phyloP scores from a whole-genome alignment of 2,888 invertebrate species.

The Stictocephala bisonia region DNA sequence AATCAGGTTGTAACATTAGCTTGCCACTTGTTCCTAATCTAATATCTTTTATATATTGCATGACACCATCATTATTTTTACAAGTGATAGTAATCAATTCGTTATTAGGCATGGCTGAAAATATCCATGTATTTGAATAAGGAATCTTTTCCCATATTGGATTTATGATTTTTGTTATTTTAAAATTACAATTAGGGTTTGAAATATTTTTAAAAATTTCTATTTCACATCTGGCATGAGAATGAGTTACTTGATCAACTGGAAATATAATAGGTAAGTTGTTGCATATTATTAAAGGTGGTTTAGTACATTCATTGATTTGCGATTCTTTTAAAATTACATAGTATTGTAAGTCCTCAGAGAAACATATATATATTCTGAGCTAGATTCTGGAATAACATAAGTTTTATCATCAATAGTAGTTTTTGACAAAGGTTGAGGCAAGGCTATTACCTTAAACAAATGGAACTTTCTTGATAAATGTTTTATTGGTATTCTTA shows the following conservation, averaged over 20 bases:
- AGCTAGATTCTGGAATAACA: background rate
- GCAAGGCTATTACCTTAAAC: slow-evolving; percentile 7
- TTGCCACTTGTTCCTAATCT: background rate
- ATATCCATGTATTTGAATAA: slow-evolving; percentile 3
- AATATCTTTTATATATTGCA: background rate
- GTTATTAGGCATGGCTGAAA: background rate
- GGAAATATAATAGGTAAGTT: background rate
- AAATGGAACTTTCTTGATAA: slow-evolving; percentile 10
- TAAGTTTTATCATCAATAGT: background rate
- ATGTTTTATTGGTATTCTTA: background rate
- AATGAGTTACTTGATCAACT: background rate
- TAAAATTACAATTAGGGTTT: slow-evolving; percentile 9
- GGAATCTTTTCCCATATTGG: background rate
- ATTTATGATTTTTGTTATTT: background rate
- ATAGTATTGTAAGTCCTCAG: slow-evolving; percentile 1
- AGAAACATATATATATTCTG: background rate
- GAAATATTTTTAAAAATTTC: slow-evolving; percentile 5
- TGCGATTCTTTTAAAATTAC: background rate
- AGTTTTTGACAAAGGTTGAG: background rate
- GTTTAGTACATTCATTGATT: background rate
- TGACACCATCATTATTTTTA: background rate
- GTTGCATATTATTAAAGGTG: background rate
- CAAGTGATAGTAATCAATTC: background rate
- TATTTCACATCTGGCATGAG: slow-evolving; percentile 1
- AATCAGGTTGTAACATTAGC: background rate